A percentile compares a stretch with the other conserved stretches of the same genome.
These are phyloP conservation scores for Uria aalge DNA, from an alignment of 2,113 vertebrate genomes.

Conservation along the genomic window DNA sequence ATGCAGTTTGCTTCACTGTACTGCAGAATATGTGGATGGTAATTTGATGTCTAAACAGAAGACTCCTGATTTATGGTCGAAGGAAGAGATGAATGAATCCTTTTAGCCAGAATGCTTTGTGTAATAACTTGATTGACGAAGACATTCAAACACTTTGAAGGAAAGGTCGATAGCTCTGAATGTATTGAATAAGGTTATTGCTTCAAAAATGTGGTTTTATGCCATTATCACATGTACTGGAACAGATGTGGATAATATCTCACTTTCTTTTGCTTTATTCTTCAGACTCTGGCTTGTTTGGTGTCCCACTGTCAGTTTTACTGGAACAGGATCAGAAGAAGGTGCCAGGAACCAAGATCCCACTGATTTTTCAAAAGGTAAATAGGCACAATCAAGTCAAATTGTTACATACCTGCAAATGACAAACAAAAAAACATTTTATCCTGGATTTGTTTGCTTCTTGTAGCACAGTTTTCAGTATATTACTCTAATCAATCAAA, in stretches of 20 bases:
- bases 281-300: slow-evolving; percentile 90
- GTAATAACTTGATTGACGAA: not conserved
- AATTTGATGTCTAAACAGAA: not conserved
- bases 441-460: not conserved
- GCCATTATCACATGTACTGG: not conserved
- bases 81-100: not conserved
- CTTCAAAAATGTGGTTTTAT: not conserved
- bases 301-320: slow-evolving; percentile 83
- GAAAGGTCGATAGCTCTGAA: not conserved
- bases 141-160: not conserved
- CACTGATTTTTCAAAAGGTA: slow-evolving; percentile 91
- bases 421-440: not conserved
- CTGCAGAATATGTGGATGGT: not conserved
- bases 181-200: not conserved
- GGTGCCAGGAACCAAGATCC: slow-evolving; percentile 83
- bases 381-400: not conserved
- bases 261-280: slow-evolving; percentile 10
- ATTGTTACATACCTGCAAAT: not conserved
- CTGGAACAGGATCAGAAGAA: slow-evolving; percentile 93
- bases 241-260: not conserved
- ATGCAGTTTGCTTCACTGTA: not conserved
- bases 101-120: slow-evolving; percentile 2
- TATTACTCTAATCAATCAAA: slow-evolving; percentile 15
- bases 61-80: not conserved
- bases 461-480: not conserved